Base-by-base conservation (phyloP, 2,888 invertebrate species). In the Lochmaea crataegi region DNA sequence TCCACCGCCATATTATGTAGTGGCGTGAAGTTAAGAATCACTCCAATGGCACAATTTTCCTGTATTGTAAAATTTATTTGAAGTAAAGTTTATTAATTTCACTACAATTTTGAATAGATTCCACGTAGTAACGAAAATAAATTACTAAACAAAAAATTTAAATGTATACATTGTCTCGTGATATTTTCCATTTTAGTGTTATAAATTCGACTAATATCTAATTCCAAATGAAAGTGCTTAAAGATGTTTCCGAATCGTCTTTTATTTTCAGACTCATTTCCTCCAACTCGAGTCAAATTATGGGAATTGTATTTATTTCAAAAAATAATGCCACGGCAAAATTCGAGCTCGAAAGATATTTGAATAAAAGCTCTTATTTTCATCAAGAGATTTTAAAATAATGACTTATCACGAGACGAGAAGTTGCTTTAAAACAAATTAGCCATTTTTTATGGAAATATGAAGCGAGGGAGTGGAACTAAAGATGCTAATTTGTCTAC, bases 341-440 rank as follows among this genome's bases (percentile, higher is more conserved):
- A 64, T 65, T 57, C 64, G 26, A 70, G 64, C 61, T 63, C 45
- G 70, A 32, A 70, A 51, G 66, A 53, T 57, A 71, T 76, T 72
- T 64, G 68, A 67, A 58, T 68, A 71, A 73, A 75, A 74, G 74
- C 74, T 64, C 75, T 74, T 72, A 77, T 78, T 80, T 80, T 79
- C 76, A 76, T 75, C 60, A 65, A 76, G 75, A 76, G 74, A 81
- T 82, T 82, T 81, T 81, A 82, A 82, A 83, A 84, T 84, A 83
- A 84, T 83, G 80, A 81, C 81, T 83, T 81, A 83, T 82, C 82
- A 82, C 82, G 83, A 83, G 81, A 79, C 76, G 77, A 79, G 81
- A 82, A 82, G 81, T 80, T 79, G 72, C 79, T 74, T 75, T 76
- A 68, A 80, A 79, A 82, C 82, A 83, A 84, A 83, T 82, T 83